Evolutionary conservation across 2,888 invertebrate genomes (phyloP).

Genomic region (Papilio demoleus): DNA sequence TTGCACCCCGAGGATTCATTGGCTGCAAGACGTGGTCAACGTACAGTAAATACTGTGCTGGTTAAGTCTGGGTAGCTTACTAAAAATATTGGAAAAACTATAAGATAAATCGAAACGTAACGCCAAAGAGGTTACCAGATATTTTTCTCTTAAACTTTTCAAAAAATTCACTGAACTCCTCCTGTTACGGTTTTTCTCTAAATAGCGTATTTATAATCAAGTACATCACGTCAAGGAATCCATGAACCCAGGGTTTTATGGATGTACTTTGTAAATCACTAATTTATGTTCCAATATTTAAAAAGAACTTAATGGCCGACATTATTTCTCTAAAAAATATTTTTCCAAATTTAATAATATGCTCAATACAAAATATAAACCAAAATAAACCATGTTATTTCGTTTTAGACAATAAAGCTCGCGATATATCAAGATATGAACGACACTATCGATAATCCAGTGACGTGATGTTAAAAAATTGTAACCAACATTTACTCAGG

Average conservation of each 20-base stretch:
- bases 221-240: too few species aligned
- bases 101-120: neutral
- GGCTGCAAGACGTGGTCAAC: slow-evolving; percentile 26
- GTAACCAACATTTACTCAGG: slow-evolving; percentile 2
- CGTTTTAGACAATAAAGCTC: slow-evolving; percentile 16
- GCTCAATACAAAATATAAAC: neutral
- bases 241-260: too few species aligned
- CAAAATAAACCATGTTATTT: neutral
- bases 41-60: slow-evolving; percentile 21
- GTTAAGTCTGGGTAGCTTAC: slow-evolving; percentile 11
- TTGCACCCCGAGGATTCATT: slow-evolving; percentile 58
- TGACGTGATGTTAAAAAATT: slow-evolving; percentile 18
- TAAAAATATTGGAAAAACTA: neutral
- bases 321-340: neutral
- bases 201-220: too few species aligned
- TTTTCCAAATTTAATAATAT: neutral
- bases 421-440: neutral
- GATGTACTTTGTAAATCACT: too few species aligned
- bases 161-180: too few species aligned
- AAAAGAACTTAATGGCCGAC: too few species aligned
- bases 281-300: too few species aligned
- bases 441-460: slow-evolving; percentile 24
- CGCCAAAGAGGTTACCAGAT: neutral
- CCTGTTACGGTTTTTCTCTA: too few species aligned
- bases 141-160: neutral